These are phyloP conservation scores for Seira musarum DNA, from an alignment of 2,888 invertebrate genomes.

Conservation along the genomic window DNA sequence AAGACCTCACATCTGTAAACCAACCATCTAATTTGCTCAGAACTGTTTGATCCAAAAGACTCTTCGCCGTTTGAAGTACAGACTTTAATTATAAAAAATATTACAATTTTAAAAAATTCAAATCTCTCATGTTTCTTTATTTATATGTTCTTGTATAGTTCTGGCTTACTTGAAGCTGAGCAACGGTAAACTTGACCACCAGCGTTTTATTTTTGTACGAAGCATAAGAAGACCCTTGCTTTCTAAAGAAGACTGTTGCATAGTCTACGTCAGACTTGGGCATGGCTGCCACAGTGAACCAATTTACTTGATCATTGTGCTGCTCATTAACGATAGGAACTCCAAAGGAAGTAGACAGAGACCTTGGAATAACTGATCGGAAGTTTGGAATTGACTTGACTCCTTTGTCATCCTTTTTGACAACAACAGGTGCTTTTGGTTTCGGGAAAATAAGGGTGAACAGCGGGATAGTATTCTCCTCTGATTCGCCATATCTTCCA, in stretches of 20 bases:
- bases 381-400: conserved; percentile 70
- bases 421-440: conserved; percentile 77
- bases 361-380: conserved; percentile 91
- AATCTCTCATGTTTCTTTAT: too few species aligned
- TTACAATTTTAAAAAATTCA: too few species aligned
- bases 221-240: conserved; percentile 67
- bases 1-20: conserved; percentile 64
- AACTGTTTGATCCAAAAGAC: conserved; percentile 60
- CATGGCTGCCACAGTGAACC: conserved; percentile 57
- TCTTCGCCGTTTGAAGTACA: conserved; percentile 65
- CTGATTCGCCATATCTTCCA: conserved; percentile 83
- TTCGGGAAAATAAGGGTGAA: conserved; percentile 89
- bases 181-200: conserved; percentile 81
- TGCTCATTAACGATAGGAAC: conserved; percentile 60
- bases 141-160: too few species aligned
- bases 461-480: conserved; percentile 77
- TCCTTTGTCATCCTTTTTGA: conserved; percentile 62
- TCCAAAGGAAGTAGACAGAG: conserved; percentile 78
- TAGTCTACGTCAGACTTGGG: conserved; percentile 66
- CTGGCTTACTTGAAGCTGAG: conserved; percentile 78
- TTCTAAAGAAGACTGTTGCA: conserved; percentile 67
- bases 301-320: conserved; percentile 38
- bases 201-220: conserved; percentile 64
- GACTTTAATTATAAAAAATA: conserved; percentile 42
- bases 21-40: conserved; percentile 63